Evolutionary conservation across 2,888 invertebrate species (phyloP).

Genomic region (Drymonia ruficornis): DNA sequence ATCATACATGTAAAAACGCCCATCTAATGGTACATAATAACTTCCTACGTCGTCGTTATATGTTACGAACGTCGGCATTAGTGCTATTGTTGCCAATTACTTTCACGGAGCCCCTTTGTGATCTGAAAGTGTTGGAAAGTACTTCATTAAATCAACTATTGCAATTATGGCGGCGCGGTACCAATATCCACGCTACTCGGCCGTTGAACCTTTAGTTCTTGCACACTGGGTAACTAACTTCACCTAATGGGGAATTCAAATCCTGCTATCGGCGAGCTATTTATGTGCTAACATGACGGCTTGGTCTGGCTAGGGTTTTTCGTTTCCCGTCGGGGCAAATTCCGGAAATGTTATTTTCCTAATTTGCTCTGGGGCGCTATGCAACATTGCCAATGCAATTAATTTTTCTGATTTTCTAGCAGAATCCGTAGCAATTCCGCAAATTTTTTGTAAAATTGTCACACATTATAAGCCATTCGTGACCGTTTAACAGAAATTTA

Average conservation of each 20-base stretch:
- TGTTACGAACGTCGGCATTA: slow-evolving; percentile 12
- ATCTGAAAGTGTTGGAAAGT: slow-evolving; percentile 75
- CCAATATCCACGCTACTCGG: slow-evolving; percentile 49
- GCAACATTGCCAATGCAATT: too few relatives aligned
- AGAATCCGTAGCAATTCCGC: too few relatives aligned
- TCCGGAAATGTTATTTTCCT: too few relatives aligned
- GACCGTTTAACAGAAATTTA: too few relatives aligned
- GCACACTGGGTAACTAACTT: slow-evolving; percentile 18
- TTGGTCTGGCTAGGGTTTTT: too few relatives aligned
- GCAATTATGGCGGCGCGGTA: slow-evolving; percentile 51
- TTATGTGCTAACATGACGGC: too few relatives aligned
- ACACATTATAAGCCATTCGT: too few relatives aligned
- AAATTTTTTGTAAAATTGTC: too few relatives aligned
- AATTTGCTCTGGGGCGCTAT: too few relatives aligned
- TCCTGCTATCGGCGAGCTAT: neutral
- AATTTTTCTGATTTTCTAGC: too few relatives aligned
- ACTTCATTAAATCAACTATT: slow-evolving; percentile 62
- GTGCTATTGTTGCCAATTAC: slow-evolving; percentile 50
- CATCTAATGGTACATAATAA: slow-evolving; percentile 14
- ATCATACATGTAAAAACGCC: slow-evolving; percentile 5
- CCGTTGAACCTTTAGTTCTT: slow-evolving; percentile 38
- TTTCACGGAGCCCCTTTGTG: slow-evolving; percentile 69
- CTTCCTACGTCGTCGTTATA: slow-evolving; percentile 32
- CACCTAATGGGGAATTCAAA: slow-evolving; percentile 15
- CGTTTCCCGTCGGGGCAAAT: too few relatives aligned